Conservation (phyloP, 2,797 vertebrate genomes). For the Onychomys leucogaster region DNA sequence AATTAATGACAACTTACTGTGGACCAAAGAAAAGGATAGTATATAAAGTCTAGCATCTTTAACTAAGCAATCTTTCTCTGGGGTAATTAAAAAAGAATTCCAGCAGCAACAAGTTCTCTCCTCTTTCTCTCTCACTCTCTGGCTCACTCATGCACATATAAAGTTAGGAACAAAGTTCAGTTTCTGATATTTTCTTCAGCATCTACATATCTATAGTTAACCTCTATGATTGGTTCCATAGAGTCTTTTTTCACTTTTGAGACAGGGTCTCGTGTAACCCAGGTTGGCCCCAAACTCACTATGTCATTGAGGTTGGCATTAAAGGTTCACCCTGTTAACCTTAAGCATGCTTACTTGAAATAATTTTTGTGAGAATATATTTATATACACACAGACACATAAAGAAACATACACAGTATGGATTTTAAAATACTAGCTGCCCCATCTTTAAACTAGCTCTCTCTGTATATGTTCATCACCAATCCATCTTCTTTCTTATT, state of each 20-base stretch:
- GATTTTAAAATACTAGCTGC: neutral
- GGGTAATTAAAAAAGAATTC: slow-evolving; percentile 42
- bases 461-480: neutral
- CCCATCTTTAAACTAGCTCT: neutral
- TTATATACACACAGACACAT: neutral
- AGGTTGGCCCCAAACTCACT: neutral
- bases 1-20: slow-evolving; percentile 18
- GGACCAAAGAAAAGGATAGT: neutral
- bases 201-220: neutral
- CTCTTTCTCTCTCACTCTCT: neutral
- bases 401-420: neutral
- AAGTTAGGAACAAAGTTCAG: neutral
- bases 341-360: neutral
- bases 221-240: neutral
- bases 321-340: neutral
- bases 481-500: neutral
- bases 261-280: neutral
- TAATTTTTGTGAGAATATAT: neutral
- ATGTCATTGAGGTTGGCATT: neutral
- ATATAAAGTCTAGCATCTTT: neutral
- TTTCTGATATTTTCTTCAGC: neutral
- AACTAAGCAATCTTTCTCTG: neutral
- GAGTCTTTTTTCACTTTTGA: neutral
- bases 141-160: neutral
- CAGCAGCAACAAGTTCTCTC: neutral